Conservation (phyloP, 92 coral and sea anemone species). For the Siderastrea siderea region DNA sequence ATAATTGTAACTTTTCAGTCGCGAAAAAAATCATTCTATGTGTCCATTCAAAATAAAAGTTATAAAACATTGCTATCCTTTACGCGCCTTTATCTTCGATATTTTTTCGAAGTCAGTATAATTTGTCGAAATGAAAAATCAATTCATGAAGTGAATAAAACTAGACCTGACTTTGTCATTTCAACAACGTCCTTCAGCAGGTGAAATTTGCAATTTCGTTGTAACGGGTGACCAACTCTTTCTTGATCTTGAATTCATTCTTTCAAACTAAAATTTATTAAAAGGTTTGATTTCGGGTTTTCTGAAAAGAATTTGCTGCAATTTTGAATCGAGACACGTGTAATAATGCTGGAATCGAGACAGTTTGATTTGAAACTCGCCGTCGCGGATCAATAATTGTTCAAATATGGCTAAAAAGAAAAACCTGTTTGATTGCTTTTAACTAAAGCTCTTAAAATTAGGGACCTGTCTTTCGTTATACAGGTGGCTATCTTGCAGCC, state of each 20-base stretch:
- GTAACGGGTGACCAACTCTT: constrained; percentile 27
- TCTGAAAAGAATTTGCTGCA: not conserved
- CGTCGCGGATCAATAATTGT: not conserved
- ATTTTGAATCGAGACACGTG: not conserved
- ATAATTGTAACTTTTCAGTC: too few relatives aligned
- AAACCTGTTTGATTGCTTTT: not conserved
- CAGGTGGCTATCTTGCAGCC: constrained; percentile 11
- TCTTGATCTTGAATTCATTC: not conserved
- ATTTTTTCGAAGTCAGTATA: too few relatives aligned
- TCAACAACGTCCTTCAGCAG: constrained; percentile 6
- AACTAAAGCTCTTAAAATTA: constrained; percentile 1
- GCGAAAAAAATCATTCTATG: too few relatives aligned
- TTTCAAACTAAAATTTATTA: not conserved
- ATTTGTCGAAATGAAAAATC: too few relatives aligned
- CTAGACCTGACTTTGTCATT: not conserved
- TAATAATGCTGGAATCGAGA: too few relatives aligned
- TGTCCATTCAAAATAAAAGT: not conserved
- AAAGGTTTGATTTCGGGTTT: not conserved
- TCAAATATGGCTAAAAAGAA: not conserved
- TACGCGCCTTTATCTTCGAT: too few relatives aligned
- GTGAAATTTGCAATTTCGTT: constrained; percentile 3
- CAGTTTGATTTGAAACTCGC: not conserved
- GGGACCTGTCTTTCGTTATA: constrained; percentile 13
- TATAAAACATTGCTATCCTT: not conserved
- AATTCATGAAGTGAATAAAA: not conserved